Base-by-base conservation (phyloP, 2,888 invertebrate genomes). In the Drosophila falleni region DNA sequence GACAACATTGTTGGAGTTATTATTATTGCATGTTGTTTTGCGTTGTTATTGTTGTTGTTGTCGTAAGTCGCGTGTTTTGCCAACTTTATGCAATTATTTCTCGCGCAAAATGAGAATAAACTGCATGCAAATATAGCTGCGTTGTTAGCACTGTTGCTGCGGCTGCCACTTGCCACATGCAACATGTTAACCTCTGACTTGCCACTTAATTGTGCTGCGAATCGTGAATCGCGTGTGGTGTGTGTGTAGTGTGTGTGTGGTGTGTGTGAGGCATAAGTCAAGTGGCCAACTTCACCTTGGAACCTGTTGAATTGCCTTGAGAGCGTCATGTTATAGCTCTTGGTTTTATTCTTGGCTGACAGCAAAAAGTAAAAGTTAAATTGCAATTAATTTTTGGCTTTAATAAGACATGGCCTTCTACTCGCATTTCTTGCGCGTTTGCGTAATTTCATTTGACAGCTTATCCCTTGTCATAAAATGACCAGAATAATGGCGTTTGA, bases 271-370 rank as follows among this genome's bases (percentile, higher is more conserved):
- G 39, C 16, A 42, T 19, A 67, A 59, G 62, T 74, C 51, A 76
- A 82, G 85, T 78, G 76, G 73, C 56, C 65, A 81, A 75, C 68
- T 71, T 67, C 71, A 78, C 87, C 87, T 84, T 84, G 83, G 68
- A 63, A 84, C 84, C 84, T 84, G 84, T 84, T 84, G 84, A 69
- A 68, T 76, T 65, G 74, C 82, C 80, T 78, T 73, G 70, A 61
- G 50, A 31, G 37, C 16, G 42, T 37, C 16, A 11, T 41, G 39
- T 39, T 37, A 15, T 51, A 19, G 50, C 33, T 19, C 3, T 13
- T 39, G 9, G n/a, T 44, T 31, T 13, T 54, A 41, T 35, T 19
- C 10, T n/a, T 50, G 15, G 26, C 35, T 39, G 33, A 13, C 23
- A 54, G 47, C 39, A 13, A 64, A 62, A 54, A 37, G n/a, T 39